phyloP scores from a whole-genome alignment of 1,140 invertebrate species.

The Lordiphosa clarofinis region DNA sequence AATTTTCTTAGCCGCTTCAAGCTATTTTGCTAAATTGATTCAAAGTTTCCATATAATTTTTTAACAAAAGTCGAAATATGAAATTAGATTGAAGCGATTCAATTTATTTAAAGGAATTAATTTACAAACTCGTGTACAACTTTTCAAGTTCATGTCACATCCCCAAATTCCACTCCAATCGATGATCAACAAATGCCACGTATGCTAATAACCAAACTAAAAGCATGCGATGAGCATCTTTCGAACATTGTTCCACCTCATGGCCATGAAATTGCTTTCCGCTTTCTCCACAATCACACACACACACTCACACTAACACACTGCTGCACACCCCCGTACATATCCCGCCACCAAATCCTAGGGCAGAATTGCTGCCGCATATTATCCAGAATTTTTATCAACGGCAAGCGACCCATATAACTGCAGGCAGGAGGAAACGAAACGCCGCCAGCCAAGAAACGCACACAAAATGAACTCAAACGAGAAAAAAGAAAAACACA shows the following conservation, averaged over 20 bases:
- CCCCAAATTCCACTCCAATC: too few species aligned
- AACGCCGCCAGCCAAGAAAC: constrained; percentile 32
- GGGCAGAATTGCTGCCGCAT: constrained; percentile 44
- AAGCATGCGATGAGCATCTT: constrained; percentile 14
- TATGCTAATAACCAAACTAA: too few species aligned
- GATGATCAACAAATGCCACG: too few species aligned
- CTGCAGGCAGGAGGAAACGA: constrained; percentile 34
- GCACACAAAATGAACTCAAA: constrained; percentile 65
- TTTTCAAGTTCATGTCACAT: too few species aligned
- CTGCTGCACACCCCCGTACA: not conserved
- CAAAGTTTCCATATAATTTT: too few species aligned
- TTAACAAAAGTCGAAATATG: too few species aligned
- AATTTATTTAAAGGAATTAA: too few species aligned
- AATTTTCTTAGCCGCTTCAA: too few species aligned
- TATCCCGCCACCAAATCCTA: constrained; percentile 18
- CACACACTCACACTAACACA: constrained; percentile 3
- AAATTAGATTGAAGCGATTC: too few species aligned
- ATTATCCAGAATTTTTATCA: constrained; percentile 58
- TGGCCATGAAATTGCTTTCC: constrained; percentile 70
- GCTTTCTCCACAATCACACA: constrained; percentile 15
- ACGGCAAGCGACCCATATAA: constrained; percentile 70
- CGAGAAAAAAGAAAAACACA: constrained; percentile 52
- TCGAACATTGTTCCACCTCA: constrained; percentile 53
- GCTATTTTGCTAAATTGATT: too few species aligned
- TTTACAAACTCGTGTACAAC: too few species aligned